phyloP scores from a whole-genome alignment of 92 coral and sea anemone genomes.

The Actinostola sp. region DNA sequence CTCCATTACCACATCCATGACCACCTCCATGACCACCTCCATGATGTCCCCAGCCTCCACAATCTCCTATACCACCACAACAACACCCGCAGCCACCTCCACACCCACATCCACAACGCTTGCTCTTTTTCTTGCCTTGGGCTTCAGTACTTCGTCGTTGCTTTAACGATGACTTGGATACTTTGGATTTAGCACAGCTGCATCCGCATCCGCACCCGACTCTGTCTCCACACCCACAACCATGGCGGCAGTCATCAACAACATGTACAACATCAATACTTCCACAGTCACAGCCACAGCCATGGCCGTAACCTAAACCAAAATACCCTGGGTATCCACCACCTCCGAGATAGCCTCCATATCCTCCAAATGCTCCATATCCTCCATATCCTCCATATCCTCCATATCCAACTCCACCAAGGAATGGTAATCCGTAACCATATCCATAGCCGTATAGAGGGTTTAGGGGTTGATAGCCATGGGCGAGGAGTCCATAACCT shows the following conservation, averaged over 20 bases:
- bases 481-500: constrained; percentile 34
- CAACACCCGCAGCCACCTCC: constrained; percentile 35
- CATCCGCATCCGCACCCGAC: constrained; percentile 40
- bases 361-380: constrained; percentile 39
- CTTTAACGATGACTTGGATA: constrained; percentile 44
- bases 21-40: constrained; percentile 51
- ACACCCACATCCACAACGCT: constrained; percentile 64
- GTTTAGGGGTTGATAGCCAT: constrained; percentile 23
- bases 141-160: constrained; percentile 51
- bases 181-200: constrained; percentile 70
- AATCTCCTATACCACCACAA: constrained; percentile 17
- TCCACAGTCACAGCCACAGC: constrained; percentile 50
- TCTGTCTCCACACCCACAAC: constrained; percentile 40
- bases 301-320: constrained; percentile 38
- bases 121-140: constrained; percentile 27
- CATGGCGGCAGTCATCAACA: constrained; percentile 50
- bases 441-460: constrained; percentile 48
- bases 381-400: constrained; percentile 76
- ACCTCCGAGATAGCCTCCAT: constrained; percentile 28
- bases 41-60: constrained; percentile 42
- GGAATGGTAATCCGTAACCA: constrained; percentile 50
- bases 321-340: constrained; percentile 33
- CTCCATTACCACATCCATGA: constrained; percentile 41
- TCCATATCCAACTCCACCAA: constrained; percentile 69
- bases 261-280: constrained; percentile 47